Base-by-base conservation (phyloP, 2,888 invertebrate species). In the Aquatica leii region DNA sequence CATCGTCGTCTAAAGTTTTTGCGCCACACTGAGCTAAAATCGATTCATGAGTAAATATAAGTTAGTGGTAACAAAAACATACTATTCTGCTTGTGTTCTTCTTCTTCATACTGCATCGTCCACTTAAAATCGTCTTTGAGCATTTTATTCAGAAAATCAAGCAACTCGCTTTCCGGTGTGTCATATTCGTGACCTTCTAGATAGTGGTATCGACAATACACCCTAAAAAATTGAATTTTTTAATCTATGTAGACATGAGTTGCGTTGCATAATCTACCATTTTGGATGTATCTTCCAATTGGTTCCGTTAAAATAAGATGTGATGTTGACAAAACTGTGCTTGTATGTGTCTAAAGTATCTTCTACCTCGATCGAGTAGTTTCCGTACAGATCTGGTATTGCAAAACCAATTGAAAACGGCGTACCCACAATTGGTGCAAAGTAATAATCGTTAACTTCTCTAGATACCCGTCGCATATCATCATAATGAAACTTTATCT, bases 391-490 rank as follows among this genome's bases (percentile, higher is more conserved):
- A 72, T 88, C 87, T 0, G 96, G 95, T 70, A 95, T 81, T 0
- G 92, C 94, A 64, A 96, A 87, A 1, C 92, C 95, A 78, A 97
- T 84, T 0, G 93, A 91, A 80, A 95, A 97, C 0, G 95, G 95
- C 0, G 95, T 95, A 43, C 90, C 89, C n/a, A 87, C 86, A 43
- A 97, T 81, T 35, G 91, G 90, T 9, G 92, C 88, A 80, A 87
- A 95, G 82, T 90, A 95, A 78, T 95, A 97, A 78, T 95, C 88
- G 75, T 92, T 90, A 67, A 87, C 86, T 73, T 92, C 91, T 69
- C 91, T 86, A 1, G 91, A 88, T 49, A 95, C 92, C 54, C 97
- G 87, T 82, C 91, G 89, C 90, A 93, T 92, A 63, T 81, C 86
- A 77, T 95, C 95, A 75, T 93, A 93, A 78, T 95, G 95, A 77